Conservation (phyloP, 2,113 vertebrate species). For the Ochotona curzoniae region DNA sequence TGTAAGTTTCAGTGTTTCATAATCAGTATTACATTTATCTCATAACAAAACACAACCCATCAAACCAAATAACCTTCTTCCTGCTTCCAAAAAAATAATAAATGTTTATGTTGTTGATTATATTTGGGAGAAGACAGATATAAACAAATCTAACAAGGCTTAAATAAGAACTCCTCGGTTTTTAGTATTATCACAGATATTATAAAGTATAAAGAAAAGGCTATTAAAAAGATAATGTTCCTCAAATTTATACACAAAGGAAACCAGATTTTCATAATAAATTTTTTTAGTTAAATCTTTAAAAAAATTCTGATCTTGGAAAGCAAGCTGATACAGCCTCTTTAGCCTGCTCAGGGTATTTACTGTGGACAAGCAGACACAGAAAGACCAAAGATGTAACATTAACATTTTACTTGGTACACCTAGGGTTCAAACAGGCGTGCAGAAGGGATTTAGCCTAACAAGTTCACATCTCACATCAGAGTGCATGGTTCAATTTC, state of each 20-base stretch:
- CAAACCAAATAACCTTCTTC: neutral
- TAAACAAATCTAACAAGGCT: neutral
- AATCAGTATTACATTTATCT: neutral
- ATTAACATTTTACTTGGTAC: neutral
- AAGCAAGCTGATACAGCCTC: neutral
- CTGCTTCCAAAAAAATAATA: neutral
- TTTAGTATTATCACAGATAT: neutral
- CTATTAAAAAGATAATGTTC: neutral
- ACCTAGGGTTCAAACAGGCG: neutral
- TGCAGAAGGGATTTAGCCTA: too few species aligned
- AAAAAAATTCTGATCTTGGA: neutral
- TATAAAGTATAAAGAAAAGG: neutral
- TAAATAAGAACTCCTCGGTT: neutral
- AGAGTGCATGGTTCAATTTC: too few species aligned
- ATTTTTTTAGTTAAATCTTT: neutral
- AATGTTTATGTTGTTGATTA: constrained; percentile 17
- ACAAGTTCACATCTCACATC: too few species aligned
- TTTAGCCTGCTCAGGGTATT: neutral
- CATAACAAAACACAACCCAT: neutral
- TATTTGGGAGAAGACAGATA: neutral
- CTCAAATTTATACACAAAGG: constrained; percentile 5
- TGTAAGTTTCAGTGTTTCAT: neutral
- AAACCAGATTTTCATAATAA: neutral
- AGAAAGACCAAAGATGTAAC: neutral
- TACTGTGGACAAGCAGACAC: neutral